These are phyloP conservation scores for Drosophila nikananu DNA, from an alignment of 1,140 invertebrate genomes.

Conservation along the genomic window DNA sequence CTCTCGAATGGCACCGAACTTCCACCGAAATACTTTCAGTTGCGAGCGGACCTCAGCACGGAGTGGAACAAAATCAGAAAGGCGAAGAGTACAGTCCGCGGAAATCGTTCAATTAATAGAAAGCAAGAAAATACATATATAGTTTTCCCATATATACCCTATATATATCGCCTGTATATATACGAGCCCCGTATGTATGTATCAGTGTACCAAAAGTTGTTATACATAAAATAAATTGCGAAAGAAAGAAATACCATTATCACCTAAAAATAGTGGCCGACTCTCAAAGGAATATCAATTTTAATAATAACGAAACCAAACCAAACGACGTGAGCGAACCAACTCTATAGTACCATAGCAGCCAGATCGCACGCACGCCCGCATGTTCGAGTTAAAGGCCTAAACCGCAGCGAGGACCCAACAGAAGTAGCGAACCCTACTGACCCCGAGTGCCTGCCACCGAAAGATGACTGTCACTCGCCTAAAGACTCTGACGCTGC, in stretches of 20 bases:
- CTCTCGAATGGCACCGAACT: constrained; percentile 58
- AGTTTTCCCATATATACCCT: constrained; percentile 70
- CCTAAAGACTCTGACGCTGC: constrained; percentile 80
- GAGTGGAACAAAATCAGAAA: constrained; percentile 84
- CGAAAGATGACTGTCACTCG: constrained; percentile 84
- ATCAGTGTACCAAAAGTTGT: constrained; percentile 75
- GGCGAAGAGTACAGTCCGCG: constrained; percentile 83
- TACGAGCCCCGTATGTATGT: constrained; percentile 71
- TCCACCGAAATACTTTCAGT: constrained; percentile 80
- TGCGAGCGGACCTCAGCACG: constrained; percentile 85
- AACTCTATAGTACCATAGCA: constrained; percentile 22
- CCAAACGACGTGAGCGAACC: constrained; percentile 65
- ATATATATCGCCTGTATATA: constrained; percentile 69
- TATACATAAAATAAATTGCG: constrained; percentile 63
- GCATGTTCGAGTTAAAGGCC: constrained; percentile 76
- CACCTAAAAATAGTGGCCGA: constrained; percentile 81
- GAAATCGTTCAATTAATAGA: constrained; percentile 83
- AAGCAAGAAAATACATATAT: constrained; percentile 64
- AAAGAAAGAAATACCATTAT: constrained; percentile 78
- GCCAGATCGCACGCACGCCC: constrained; percentile 45
- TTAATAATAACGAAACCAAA: constrained; percentile 66
- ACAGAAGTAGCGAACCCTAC: constrained; percentile 39
- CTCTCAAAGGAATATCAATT: constrained; percentile 70
- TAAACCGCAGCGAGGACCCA: constrained; percentile 33
- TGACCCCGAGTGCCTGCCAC: constrained; percentile 36